Percentiles rank a stretch among this genome's conserved stretches.
Evolutionary conservation across 23 tunicate genomes (phyloP).

Genomic region (Trididemnum miniatum): DNA sequence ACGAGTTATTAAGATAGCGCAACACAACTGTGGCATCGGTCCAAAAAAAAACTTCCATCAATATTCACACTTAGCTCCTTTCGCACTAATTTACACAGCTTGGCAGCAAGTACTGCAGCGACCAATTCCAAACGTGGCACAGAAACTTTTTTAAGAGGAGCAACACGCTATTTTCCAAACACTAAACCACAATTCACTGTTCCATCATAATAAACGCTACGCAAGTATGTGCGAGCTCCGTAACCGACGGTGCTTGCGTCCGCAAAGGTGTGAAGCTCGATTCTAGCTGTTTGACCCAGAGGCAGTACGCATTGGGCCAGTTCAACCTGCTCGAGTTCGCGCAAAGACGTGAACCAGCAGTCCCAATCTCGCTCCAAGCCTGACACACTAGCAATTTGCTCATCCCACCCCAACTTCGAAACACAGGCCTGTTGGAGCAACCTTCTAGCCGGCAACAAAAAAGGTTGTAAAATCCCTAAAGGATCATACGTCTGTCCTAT

Average conservation of each 20-base stretch:
- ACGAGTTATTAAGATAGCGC: not conserved
- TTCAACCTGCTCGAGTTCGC: not conserved
- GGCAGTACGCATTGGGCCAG: not conserved
- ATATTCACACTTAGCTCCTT: not conserved
- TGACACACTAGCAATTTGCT: not conserved
- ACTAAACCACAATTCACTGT: not conserved
- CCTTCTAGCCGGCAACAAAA: not conserved
- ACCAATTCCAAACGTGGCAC: not conserved
- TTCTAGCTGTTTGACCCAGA: not conserved
- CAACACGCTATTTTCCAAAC: not conserved
- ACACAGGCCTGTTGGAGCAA: not conserved
- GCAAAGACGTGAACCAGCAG: not conserved
- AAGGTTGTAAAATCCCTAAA: slow-evolving; percentile 12
- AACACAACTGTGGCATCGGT: not conserved
- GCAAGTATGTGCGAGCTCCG: not conserved
- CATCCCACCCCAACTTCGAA: not conserved
- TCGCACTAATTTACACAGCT: not conserved
- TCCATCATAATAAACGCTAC: not conserved
- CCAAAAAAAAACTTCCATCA: not conserved
- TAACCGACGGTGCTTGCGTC: not conserved
- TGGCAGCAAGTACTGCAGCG: slow-evolving; percentile 11
- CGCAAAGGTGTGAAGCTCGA: not conserved
- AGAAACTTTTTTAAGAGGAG: not conserved
- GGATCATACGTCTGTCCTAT: slow-evolving; percentile 11
- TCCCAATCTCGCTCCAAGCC: not conserved